Conservation (phyloP, 2,113 vertebrate species). For the Patagioenas fasciata region DNA sequence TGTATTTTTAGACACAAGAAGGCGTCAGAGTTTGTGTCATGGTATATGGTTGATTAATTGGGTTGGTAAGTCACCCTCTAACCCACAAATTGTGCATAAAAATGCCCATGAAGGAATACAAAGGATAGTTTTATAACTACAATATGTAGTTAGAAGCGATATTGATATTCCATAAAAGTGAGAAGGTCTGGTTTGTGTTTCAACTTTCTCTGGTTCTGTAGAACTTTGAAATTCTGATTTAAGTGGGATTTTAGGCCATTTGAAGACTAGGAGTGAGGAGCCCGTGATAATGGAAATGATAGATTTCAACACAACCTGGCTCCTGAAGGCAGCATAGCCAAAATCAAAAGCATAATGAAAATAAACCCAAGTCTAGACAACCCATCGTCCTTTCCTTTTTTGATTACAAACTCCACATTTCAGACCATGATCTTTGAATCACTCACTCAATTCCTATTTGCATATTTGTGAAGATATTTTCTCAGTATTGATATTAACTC, state of each 20-base stretch:
- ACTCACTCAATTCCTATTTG: background rate
- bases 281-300: background rate
- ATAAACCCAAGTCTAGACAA: background rate
- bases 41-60: constrained; percentile 84
- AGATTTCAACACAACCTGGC: background rate
- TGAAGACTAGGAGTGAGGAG: background rate
- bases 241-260: background rate
- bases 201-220: background rate
- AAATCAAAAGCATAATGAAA: constrained; percentile 3
- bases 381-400: background rate
- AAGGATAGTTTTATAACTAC: constrained; percentile 54
- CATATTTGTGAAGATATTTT: background rate
- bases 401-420: background rate
- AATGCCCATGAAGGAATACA: constrained; percentile 59
- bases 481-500: background rate
- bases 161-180: constrained; percentile 18
- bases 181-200: background rate
- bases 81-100: constrained; percentile 72
- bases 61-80: constrained; percentile 75
- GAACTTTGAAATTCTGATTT: background rate
- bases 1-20: constrained; percentile 81
- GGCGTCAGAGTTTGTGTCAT: constrained; percentile 84
- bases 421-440: background rate
- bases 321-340: background rate
- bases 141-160: constrained; percentile 29